Base-by-base conservation (phyloP, 2,113 vertebrate species). In the Raja brachyura region DNA sequence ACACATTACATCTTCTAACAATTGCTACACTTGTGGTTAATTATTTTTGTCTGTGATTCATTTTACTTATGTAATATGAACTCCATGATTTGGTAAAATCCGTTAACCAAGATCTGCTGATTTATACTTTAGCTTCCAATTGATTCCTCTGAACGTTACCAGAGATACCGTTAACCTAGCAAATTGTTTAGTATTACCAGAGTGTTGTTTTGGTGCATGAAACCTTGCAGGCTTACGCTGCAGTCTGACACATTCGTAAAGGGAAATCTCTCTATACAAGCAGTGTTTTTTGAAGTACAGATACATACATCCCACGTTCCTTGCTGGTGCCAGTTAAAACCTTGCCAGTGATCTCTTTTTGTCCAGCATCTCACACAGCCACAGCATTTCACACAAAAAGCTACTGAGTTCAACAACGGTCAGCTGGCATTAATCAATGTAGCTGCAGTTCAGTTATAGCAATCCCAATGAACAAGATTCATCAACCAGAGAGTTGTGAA, bases 301-400 rank as follows among this genome's bases (percentile, higher is more conserved):
- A 88, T 63, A 88, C 25, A 88, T 33, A 68, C 3, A 9, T 31
- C 86, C 31, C 25, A 8, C 39, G 48, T 48, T 73, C 31, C 66
- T 92, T 92, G 88, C 88, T 92, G 88, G 88, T 73, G 66, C 88
- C 88, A 92, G 10, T 92, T 92, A 92, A 70, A 92, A 92, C 88
- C 88, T 73, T 92, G 88, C 88, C 33, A 48, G 39, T 92, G 31
- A 92, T 70, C 48, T 39, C 59, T 61, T 92, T 92, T 31, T 20
- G 88, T 92, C 88, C 66, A 73, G 63, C 88, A 92, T 33, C 88
- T 73, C 63, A 48, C 20, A 70, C 88, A 92, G 88, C 88, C 88
- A 92, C 88, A 92, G 88, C 66, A 39, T 31, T 73, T 31, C 88
- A 92, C 88, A 92, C 88, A 92, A 90, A 70, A 5, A 63, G 31